Evolutionary conservation across 2,888 invertebrate genomes (phyloP).

Genomic region (Caenorhabditis sulstoni): DNA sequence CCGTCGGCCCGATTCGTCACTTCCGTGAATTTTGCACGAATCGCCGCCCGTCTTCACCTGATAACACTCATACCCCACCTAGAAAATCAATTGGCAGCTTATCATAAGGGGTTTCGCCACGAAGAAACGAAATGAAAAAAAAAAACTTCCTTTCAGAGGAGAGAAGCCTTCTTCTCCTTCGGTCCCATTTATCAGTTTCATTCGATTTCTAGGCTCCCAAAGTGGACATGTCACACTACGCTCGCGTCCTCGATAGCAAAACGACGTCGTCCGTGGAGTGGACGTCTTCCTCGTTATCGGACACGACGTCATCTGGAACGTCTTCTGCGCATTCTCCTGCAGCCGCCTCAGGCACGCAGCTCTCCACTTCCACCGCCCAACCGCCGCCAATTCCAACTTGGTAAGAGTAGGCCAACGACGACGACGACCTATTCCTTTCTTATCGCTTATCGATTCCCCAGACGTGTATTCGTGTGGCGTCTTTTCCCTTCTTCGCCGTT

Average conservation of each 20-base stretch:
- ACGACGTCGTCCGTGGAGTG: constrained; percentile 18
- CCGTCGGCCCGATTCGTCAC: constrained; percentile 21
- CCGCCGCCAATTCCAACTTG: constrained; percentile 61
- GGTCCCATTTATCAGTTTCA: constrained; percentile 2
- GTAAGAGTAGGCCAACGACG: constrained; percentile 22
- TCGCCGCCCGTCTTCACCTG: constrained; percentile 15
- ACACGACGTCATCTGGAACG: constrained; percentile 31
- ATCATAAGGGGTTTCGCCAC: constrained; percentile 5
- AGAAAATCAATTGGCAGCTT: constrained; percentile 16
- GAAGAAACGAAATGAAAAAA: neutral
- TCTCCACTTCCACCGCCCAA: constrained; percentile 13
- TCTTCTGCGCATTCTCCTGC: constrained; percentile 35
- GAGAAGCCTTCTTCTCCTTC: too few relatives aligned
- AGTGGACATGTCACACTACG: constrained; percentile 69
- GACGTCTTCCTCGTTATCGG: constrained; percentile 1
- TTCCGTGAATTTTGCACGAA: constrained; percentile 28
- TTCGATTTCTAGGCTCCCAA: constrained; percentile 64
- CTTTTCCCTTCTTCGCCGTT: neutral
- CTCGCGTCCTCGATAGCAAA: constrained; percentile 63
- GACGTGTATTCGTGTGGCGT: neutral
- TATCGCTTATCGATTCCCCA: constrained; percentile 9
- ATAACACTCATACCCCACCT: constrained; percentile 20
- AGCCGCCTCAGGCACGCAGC: constrained; percentile 19
- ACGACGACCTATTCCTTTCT: neutral
- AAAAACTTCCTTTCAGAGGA: too few relatives aligned